phyloP scores from a whole-genome alignment of 2,797 vertebrate species.

The Lophotriccus pileatus region DNA sequence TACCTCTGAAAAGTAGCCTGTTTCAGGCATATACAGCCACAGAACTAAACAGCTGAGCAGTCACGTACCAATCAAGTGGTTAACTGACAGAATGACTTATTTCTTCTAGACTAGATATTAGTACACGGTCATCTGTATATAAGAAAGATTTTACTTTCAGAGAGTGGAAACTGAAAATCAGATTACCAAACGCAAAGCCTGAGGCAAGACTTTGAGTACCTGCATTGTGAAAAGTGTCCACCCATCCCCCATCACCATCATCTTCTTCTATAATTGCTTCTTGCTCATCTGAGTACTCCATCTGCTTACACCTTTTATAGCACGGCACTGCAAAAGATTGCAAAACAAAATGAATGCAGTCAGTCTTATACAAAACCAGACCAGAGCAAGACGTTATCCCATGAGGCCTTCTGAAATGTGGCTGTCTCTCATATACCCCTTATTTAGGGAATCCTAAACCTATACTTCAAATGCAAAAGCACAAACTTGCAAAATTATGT shows the following conservation, averaged over 20 bases:
- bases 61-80: background rate
- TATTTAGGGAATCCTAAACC: background rate
- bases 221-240: conserved; percentile 96
- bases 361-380: background rate
- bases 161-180: background rate
- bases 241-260: conserved; percentile 98
- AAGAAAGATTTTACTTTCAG: background rate
- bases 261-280: conserved; percentile 99
- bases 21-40: background rate
- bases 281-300: conserved; percentile 98
- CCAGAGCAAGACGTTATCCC: background rate
- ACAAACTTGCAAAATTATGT: background rate
- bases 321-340: conserved; percentile 85
- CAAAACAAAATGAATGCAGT: background rate
- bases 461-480: background rate
- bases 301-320: conserved; percentile 98
- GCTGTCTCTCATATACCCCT: background rate
- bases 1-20: background rate
- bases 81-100: background rate
- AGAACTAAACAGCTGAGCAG: background rate
- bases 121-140: background rate
- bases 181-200: background rate
- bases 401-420: background rate
- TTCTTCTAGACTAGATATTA: background rate
- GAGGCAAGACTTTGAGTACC: conserved; percentile 71